Evolutionary conservation across 2,888 invertebrate genomes (phyloP), one percentile per base, ranked within the genome.

Genomic region (Macroteleia sp.): DNA sequence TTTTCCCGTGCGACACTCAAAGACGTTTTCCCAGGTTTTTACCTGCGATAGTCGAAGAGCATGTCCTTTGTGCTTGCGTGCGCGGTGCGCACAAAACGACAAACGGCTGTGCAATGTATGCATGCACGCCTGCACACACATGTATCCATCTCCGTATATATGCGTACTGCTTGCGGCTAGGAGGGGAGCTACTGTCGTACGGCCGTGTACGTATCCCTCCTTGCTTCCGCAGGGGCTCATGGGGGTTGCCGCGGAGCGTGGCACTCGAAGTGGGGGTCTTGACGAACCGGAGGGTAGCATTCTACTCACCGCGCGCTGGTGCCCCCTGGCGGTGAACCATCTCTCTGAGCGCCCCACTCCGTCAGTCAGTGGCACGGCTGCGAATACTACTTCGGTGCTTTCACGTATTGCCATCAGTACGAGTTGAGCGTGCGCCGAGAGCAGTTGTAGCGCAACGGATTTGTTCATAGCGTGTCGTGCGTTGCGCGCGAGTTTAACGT

Each of bases 401-500:
- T 62, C 20, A 48, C 82, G 66, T 50, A 41, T 62, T 54, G 57
- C 56, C 41, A 46, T 77, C 81, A 83, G 83, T 83, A 54, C 71
- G 81, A 81, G 77, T 81, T 73, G 81, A 81, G 82, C 79, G 79
- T 80, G 81, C 77, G 78, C 46, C 73, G 54, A 50, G 73, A 62
- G 42, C 56, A 71, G 77, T 12, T 19, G 34, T n/a, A 12, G 34
- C 59, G 59, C 14, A 36, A 42, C 57, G 44, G 39, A 56, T 22
- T 50, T 32, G 6, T 16, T 2, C 10, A 30, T 8, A 42, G n/a
- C 32, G 59, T 17, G 52, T 41, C 20, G 48, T 48, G 36, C 41
- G 8, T 14, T 56, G 52, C 54, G 39, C 54, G 36, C 19, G 22
- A 20, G 9, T 28, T 3, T 1, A 30, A 12, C 56, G 56, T 16